Percentiles rank a stretch among this genome's conserved stretches.
Evolutionary conservation across 2,888 invertebrate genomes (phyloP).

Genomic region (Drosophila prolongata): DNA sequence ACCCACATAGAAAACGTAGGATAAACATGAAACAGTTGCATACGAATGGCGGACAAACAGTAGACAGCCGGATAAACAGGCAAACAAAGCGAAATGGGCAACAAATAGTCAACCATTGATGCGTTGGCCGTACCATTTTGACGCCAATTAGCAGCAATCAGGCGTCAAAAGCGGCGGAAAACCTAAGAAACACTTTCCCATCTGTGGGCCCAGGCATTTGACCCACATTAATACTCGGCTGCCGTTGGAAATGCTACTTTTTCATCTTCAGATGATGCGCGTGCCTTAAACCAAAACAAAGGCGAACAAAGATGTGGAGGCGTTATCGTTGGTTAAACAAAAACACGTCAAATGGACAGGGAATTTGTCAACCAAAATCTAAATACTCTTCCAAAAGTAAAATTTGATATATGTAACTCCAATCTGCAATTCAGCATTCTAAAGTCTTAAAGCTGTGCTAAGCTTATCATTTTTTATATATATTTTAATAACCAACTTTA

Average conservation of each 20-base stretch:
- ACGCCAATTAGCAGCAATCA: constrained; percentile 78
- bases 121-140: constrained; percentile 70
- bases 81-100: constrained; percentile 64
- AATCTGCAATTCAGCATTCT: too few relatives aligned
- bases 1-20: constrained; percentile 60
- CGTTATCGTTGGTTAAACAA: constrained; percentile 38
- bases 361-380: not conserved
- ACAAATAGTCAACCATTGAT: constrained; percentile 51
- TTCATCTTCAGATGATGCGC: constrained; percentile 38
- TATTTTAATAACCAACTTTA: too few relatives aligned
- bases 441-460: too few relatives aligned
- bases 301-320: constrained; percentile 32
- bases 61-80: constrained; percentile 55
- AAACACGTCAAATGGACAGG: not conserved
- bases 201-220: constrained; percentile 47
- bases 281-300: constrained; percentile 48
- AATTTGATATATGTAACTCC: too few relatives aligned
- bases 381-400: not conserved
- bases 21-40: constrained; percentile 67
- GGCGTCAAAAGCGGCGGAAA: constrained; percentile 66
- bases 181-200: constrained; percentile 68
- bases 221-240: constrained; percentile 62
- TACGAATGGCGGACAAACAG: constrained; percentile 61
- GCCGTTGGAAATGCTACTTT: constrained; percentile 33
- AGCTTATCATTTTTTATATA: too few relatives aligned